Conservation (phyloP, 37 sponge, comb jelly and placozoan species). For the Hormiphora californensis region DNA sequence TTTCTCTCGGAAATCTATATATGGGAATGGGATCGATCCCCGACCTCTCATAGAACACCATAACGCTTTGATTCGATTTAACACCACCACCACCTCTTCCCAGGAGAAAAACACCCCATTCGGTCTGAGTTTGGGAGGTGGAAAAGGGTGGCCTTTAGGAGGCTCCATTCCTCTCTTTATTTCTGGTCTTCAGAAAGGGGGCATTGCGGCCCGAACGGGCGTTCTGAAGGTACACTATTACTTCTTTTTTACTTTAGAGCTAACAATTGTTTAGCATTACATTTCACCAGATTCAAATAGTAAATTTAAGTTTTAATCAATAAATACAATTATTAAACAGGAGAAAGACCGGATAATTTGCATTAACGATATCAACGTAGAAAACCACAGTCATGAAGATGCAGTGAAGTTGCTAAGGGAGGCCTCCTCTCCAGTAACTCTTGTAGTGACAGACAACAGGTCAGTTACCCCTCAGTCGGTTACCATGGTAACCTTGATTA, state of each 20-base stretch:
- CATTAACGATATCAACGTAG: slow-evolving; percentile 32
- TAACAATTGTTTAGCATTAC: too few species aligned
- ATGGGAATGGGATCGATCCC: too few species aligned
- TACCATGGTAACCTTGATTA: too few species aligned
- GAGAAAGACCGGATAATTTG: slow-evolving; percentile 26
- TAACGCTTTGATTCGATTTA: too few species aligned
- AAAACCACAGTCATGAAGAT: slow-evolving; percentile 5
- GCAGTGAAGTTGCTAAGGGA: slow-evolving; percentile 13
- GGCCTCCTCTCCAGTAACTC: slow-evolving; percentile 17
- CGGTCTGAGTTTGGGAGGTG: slow-evolving; percentile 49
- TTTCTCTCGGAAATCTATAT: too few species aligned
- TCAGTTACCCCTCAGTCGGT: too few species aligned
- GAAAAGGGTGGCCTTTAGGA: slow-evolving; percentile 30
- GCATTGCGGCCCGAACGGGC: slow-evolving; percentile 2
- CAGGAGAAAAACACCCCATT: slow-evolving; percentile 30
- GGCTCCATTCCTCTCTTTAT: slow-evolving; percentile 50
- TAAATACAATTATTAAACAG: not conserved
- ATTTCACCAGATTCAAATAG: too few species aligned
- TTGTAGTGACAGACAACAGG: slow-evolving; percentile 47
- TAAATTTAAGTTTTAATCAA: too few species aligned
- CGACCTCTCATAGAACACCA: too few species aligned
- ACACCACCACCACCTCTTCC: not conserved
- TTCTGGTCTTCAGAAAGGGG: not conserved
- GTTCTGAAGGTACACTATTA: slow-evolving; percentile 21
- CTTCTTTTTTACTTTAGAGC: too few species aligned